Base-by-base conservation (phyloP, 2,888 invertebrate species). In the Cenopis cana region DNA sequence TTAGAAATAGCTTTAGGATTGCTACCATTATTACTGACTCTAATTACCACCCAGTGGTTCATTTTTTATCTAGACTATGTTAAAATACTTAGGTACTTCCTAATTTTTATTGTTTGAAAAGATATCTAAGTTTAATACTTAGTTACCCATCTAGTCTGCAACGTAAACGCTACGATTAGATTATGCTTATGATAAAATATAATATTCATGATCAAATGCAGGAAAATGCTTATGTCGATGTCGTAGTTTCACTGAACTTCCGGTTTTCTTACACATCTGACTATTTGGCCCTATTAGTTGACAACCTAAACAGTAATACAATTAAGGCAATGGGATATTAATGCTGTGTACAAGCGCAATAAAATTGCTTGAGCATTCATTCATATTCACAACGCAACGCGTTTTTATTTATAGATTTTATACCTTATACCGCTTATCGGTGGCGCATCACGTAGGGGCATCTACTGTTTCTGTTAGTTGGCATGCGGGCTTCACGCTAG, bases 371-470 rank as follows among this genome's bases (percentile, higher is more conserved):
- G 76, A 76, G 82, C 82, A 87, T 89, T 89, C 88, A 91, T 89
- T 91, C 87, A 88, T 87, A 91, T 89, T 89, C 89, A 85, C 84
- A 83, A 81, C 82, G 83, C 83, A 81, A 81, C 77, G 81, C 84
- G 85, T 88, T 90, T 89, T 89, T 91, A 89, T 90, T 89, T 89
- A 71, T 71, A 71, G 66, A 71, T 61, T 71, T 71, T 71, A 90
- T 89, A 90, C 89, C 85, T 87, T 89, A 87, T 88, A 89, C 88
- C 85, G 89, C 91, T 92, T 92, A 93, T 93, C 93, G 90, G 86
- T 85, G 88, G 86, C 85, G 88, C 91, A 90, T 90, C 90, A 83
- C 82, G 85, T 78, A 78, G 81, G 79, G 82, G 78, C 79, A 78
- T 78, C 78, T 79, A 54, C 68, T 76, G 54, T 59, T 60, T 77